Base-by-base conservation (phyloP, 2,113 vertebrate genomes). In the Colinus virginianus region DNA sequence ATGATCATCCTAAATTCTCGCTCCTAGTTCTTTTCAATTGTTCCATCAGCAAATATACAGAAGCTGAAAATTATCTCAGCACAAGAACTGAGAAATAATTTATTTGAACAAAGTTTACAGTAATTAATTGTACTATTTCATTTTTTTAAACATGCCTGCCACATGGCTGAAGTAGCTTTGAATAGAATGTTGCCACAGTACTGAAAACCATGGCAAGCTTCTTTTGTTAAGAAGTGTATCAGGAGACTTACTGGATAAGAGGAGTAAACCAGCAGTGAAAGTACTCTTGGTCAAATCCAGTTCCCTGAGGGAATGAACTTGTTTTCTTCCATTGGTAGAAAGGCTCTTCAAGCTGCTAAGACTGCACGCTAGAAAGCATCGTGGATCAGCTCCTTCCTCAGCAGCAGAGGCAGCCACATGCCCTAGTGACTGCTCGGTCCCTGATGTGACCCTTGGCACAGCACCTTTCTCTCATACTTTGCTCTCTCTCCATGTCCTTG, bases 341-440 rank as follows among this genome's bases (percentile, higher is more conserved):
- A 53, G 26, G 15, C 26, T 72, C 8, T 36, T 74, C 28, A 45
- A 49, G n/a, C 22, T 75, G 42, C 61, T 36, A 32, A 76, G 32
- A 68, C 45, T 0, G 67, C 11, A 45, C 0, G 2, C 40, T 28
- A 30, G 38, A 61, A 17, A 53, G 20, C 2, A 19, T 62, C 23
- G 13, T 7, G 23, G 43, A 12, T 68, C 5, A 7, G 22, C 30
- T 92, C 7, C n/a, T 34, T 55, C 32, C 58, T 30, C 67, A 38
- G 78, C 2, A 1, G 63, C 13, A 62, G 46, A 64, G 38, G 40
- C 46, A 75, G 69, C 36, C 49, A 42, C 0, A 0, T 28, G 16
- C 42, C 28, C 28, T 10, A 28, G 9, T 1, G 6, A 42, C 21
- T 30, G 13, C 26, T 30, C 36, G 28, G 36, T 78, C 63, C n/a